Percentiles rank a stretch among this genome's conserved stretches.
These are phyloP conservation scores for Oncorhynchus tshawytscha DNA, from an alignment of 2,113 vertebrate species.

Conservation along the genomic window DNA sequence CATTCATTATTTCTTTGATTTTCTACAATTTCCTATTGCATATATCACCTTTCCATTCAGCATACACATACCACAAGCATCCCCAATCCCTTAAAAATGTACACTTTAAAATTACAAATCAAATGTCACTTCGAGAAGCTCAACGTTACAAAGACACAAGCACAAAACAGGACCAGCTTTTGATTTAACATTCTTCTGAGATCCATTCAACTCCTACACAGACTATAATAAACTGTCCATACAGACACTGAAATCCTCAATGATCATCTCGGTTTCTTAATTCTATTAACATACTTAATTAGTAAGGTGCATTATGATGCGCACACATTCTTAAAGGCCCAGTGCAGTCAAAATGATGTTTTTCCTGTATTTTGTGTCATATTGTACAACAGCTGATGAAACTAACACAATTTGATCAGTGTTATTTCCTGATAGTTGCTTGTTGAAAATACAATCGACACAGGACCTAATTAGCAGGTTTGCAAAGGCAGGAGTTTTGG, in stretches of 20 bases:
- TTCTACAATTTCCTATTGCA: not conserved
- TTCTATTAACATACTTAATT: not conserved
- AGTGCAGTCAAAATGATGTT: too few relatives aligned
- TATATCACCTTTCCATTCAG: not conserved
- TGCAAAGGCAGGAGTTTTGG: too few relatives aligned
- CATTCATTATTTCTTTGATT: too few relatives aligned
- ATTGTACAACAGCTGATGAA: too few relatives aligned
- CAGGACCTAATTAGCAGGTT: too few relatives aligned
- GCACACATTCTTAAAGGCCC: not conserved
- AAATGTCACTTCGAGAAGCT: not conserved
- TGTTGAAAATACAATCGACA: too few relatives aligned
- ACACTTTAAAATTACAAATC: not conserved
- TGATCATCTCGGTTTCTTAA: not conserved
- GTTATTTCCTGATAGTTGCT: too few relatives aligned
- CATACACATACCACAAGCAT: not conserved
- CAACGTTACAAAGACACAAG: not conserved
- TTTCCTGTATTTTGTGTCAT: too few relatives aligned
- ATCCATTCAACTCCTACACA: constrained; percentile 5
- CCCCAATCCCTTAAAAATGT: not conserved
- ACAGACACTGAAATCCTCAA: not conserved
- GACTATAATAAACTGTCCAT: not conserved
- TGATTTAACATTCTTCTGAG: not conserved
- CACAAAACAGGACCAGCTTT: too few relatives aligned
- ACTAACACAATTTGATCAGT: too few relatives aligned
- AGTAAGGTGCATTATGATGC: not conserved